These are phyloP conservation scores for Panthera leo DNA, from an alignment of 2,113 vertebrate genomes.

Conservation along the genomic window DNA sequence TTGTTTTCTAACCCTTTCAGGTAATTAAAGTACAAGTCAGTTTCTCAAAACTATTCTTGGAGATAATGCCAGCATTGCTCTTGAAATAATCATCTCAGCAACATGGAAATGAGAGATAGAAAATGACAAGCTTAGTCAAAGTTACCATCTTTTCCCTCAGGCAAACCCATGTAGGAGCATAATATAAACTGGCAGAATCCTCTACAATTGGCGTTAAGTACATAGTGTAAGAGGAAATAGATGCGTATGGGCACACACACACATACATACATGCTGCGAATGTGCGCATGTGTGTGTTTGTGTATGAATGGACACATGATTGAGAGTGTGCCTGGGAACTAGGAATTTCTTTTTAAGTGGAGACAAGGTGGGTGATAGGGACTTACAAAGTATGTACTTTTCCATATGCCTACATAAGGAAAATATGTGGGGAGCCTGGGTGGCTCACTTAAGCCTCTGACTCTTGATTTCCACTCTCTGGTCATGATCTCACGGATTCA, in stretches of 20 bases:
- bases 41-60: conserved; percentile 23
- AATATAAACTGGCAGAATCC: background rate
- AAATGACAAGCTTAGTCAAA: conserved; percentile 18
- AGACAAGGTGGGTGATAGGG: background rate
- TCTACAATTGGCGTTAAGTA: background rate
- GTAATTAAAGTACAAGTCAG: conserved; percentile 32
- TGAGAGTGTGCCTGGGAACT: background rate
- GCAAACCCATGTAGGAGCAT: background rate
- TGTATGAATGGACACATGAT: background rate
- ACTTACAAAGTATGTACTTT: background rate
- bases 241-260: background rate
- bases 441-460: no score
- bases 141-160: conserved; percentile 4
- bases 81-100: conserved; percentile 25
- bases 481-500: no score
- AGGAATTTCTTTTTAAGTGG: background rate
- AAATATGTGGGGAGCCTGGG: background rate
- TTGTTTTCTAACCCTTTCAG: background rate
- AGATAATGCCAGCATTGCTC: background rate
- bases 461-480: no score
- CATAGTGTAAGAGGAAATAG: background rate
- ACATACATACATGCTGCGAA: background rate
- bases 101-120: background rate
- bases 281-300: background rate
- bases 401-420: background rate